Base-by-base conservation (phyloP, 2,113 vertebrate species). In the Lamprotornis superbus region DNA sequence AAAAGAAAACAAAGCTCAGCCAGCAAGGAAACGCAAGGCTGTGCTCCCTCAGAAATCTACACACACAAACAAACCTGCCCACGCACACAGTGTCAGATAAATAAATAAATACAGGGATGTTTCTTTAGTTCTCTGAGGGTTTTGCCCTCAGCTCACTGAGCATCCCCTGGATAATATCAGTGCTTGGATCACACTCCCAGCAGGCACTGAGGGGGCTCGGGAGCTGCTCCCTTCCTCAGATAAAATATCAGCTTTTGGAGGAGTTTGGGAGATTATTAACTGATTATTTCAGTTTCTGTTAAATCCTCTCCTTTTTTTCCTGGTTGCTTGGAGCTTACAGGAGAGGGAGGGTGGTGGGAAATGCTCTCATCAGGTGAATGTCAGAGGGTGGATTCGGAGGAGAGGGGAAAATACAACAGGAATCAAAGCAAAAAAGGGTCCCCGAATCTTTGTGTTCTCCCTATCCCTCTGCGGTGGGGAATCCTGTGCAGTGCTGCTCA, bases 181-280 rank as follows among this genome's bases (percentile, higher is more conserved):
- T 12, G 28, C n/a, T 74, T 5, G 5, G n/a, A 70, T 76, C 73
- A 44, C 42, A 49, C 5, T 82, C 81, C 47, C 30, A 0, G 15
- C 24, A 55, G 74, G 56, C 52, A 42, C 15, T 0, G 0, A 61
- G 22, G 50, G 19, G 37, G 12, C 50, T 74, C 0, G 0, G 50
- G 56, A 82, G 31, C 15, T 71, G 31, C 35, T 93, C 35, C 42
- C 7, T 56, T 39, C 64, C 47, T 44, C 15, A n/a, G 33, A 56
- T 33, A 17, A 84, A 70, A 94, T 18, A 50, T 44, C 47, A 55
- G 14, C 21, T 75, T 57, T 57, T 39, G 49, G 25, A 21, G 6
- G 46, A 27, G 3, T 52, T 84, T 9, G 35, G 25, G 49, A 42
- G 33, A 20, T 60, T 67, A 49, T 49, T 49, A 49, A 14, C 47